A percentile compares a stretch with the other conserved stretches of the same genome.
Evolutionary conservation across 2,888 invertebrate genomes (phyloP).

Genomic region (Anaspis maculata): DNA sequence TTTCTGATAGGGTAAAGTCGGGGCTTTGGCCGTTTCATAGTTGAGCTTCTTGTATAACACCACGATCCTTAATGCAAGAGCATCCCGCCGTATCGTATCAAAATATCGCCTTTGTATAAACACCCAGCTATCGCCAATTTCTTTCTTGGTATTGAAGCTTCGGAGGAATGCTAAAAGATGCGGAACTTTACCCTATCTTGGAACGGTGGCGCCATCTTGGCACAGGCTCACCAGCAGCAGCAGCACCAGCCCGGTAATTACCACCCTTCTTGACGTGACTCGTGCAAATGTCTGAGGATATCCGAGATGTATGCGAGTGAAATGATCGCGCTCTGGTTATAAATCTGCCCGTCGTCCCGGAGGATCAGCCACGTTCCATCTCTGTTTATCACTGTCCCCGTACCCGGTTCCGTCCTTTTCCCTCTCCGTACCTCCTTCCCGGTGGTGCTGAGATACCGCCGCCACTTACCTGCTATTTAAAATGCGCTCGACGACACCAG

Average conservation of each 20-base stretch:
- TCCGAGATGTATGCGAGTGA: slow-evolving; percentile 30
- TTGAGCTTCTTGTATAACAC: too few species aligned
- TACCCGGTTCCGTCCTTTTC: slow-evolving; percentile 20
- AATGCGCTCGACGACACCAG: slow-evolving; percentile 10
- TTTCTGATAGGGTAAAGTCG: too few species aligned
- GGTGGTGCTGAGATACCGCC: slow-evolving; percentile 12
- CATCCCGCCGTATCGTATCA: too few species aligned
- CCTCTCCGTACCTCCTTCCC: slow-evolving; percentile 17
- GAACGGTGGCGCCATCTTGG: slow-evolving; percentile 28
- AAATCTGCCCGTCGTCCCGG: slow-evolving; percentile 30
- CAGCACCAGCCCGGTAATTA: slow-evolving; percentile 31
- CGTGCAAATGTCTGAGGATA: slow-evolving; percentile 28
- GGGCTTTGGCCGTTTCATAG: too few species aligned
- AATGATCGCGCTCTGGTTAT: slow-evolving; percentile 32
- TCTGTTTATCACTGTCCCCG: slow-evolving; percentile 35
- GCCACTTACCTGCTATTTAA: slow-evolving; percentile 14
- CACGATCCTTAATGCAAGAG: too few species aligned
- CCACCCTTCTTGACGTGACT: slow-evolving; percentile 30
- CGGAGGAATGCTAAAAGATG: too few species aligned
- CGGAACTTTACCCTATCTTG: too few species aligned
- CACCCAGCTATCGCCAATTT: too few species aligned
- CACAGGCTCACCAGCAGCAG: too few species aligned
- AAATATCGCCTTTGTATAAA: too few species aligned
- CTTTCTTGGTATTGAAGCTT: too few species aligned
- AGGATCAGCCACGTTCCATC: slow-evolving; percentile 37